Conservation (phyloP, 2,113 vertebrate species). For the Psittacula cyanocephala region DNA sequence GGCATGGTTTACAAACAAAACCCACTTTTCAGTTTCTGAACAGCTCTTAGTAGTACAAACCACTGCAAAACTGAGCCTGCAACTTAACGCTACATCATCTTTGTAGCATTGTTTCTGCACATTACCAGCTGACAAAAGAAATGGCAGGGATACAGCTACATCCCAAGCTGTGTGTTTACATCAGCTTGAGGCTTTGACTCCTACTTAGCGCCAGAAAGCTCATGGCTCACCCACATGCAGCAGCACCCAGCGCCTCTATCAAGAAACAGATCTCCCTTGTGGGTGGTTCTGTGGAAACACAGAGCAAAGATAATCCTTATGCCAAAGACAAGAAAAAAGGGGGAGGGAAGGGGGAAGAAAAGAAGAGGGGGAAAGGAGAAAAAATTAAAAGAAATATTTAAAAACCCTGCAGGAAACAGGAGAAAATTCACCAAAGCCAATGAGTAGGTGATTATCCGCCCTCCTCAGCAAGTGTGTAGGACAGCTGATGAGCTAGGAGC, state of each 20-base stretch:
- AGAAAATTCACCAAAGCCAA: neutral
- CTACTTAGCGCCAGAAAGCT: neutral
- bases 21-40: neutral
- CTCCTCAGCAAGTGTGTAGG: neutral
- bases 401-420: neutral
- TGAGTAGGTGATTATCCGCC: too few species aligned
- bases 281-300: neutral
- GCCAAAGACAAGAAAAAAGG: neutral
- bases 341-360: neutral
- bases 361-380: rapidly evolving
- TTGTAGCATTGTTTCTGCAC: neutral
- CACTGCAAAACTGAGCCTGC: neutral
- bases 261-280: neutral
- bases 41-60: neutral
- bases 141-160: neutral
- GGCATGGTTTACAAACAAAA: neutral
- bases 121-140: neutral
- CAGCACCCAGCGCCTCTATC: neutral
- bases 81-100: rapidly evolving
- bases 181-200: neutral
- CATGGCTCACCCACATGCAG: neutral
- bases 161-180: neutral
- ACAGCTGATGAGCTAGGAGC: neutral
- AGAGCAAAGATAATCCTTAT: neutral
- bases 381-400: rapidly evolving